Conservation (phyloP, 2,797 vertebrate species). For the Mormyrus proboscirostris region DNA sequence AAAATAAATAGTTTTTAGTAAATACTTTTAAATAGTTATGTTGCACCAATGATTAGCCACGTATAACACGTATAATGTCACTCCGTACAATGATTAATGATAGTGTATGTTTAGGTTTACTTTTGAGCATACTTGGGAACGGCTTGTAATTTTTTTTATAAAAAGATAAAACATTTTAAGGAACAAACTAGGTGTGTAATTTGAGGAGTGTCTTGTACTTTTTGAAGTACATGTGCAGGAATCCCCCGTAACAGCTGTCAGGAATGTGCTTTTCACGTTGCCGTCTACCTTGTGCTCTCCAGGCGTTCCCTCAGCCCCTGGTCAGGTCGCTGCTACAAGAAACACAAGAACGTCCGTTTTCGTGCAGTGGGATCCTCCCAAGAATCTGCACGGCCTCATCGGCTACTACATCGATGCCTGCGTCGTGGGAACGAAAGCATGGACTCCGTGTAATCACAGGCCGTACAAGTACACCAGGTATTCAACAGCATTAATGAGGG, state of each 20-base stretch:
- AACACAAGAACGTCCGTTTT: conserved; percentile 89
- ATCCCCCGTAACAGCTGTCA: background rate
- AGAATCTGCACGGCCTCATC: conserved; percentile 68
- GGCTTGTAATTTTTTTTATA: background rate
- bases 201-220: background rate
- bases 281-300: conserved; percentile 5
- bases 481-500: background rate
- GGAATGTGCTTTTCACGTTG: background rate
- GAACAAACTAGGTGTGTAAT: background rate
- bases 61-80: background rate
- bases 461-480: conserved; percentile 58
- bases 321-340: conserved; percentile 72
- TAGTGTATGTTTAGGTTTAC: background rate
- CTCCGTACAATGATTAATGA: background rate
- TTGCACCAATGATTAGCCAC: background rate
- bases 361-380: conserved; percentile 84
- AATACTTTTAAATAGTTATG: background rate
- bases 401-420: conserved; percentile 91
- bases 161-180: background rate
- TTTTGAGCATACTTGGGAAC: background rate
- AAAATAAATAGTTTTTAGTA: background rate
- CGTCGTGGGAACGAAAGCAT: conserved; percentile 70
- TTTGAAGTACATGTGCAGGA: background rate
- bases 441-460: conserved; percentile 89
- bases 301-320: conserved; percentile 82